Percentiles rank a stretch among this genome's conserved stretches.
Conservation (phyloP, 1,140 invertebrate species). For the Oscheius sp. region DNA sequence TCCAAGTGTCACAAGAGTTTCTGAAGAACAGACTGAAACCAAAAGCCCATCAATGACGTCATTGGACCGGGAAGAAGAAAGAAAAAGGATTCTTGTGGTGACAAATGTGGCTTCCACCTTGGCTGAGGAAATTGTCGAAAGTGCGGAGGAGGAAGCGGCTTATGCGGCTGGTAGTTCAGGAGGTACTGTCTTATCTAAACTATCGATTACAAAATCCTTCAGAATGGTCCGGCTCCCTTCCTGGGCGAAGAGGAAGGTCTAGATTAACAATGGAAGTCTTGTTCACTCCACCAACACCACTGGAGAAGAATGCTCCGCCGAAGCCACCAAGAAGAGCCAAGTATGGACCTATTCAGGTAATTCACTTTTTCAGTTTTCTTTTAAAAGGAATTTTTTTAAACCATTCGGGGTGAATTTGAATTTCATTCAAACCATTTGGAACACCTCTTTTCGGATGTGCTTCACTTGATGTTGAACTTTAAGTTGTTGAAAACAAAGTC, state of each 20-base stretch:
- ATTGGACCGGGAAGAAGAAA: not conserved
- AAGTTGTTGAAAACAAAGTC: no score
- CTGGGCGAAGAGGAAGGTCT: not conserved
- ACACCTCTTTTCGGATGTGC: no score
- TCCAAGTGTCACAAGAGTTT: not conserved
- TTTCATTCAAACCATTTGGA: no score
- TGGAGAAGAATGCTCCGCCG: not conserved
- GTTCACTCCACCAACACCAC: not conserved
- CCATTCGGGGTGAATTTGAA: no score
- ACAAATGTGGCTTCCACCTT: not conserved
- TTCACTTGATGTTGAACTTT: no score
- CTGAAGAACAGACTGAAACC: not conserved
- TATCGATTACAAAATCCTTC: not conserved
- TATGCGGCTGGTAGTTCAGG: not conserved
- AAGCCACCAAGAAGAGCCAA: conserved; percentile 1
- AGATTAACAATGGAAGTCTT: not conserved
- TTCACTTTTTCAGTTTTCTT: no score
- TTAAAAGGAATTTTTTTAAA: no score
- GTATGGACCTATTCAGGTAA: not conserved
- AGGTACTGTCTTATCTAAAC: not conserved
- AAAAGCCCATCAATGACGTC: not conserved
- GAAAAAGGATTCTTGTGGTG: not conserved
- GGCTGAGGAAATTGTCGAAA: not conserved
- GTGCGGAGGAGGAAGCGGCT: no score
- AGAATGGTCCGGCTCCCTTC: not conserved